phyloP scores from a whole-genome alignment of 2,113 vertebrate species.

The Zingel zingel region DNA sequence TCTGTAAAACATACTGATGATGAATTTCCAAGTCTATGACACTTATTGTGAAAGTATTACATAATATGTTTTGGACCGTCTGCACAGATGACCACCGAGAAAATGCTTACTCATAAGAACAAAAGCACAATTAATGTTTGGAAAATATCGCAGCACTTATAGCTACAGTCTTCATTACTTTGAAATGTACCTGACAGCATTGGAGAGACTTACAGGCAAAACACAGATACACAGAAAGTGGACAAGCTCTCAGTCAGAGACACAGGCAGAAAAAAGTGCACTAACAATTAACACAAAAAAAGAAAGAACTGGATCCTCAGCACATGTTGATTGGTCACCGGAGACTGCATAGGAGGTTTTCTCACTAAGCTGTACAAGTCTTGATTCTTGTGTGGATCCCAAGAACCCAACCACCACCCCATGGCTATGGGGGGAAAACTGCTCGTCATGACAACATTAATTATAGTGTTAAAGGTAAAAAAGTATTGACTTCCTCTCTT shows the following conservation, averaged over 20 bases:
- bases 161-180: not conserved
- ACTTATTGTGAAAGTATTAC: not conserved
- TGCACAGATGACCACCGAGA: not conserved
- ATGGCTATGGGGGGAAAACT: constrained; percentile 74
- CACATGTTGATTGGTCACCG: constrained; percentile 70
- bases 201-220: constrained; percentile 9
- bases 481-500: constrained; percentile 91
- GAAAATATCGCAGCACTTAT: not conserved
- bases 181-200: constrained; percentile 15
- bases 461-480: constrained; percentile 95
- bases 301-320: constrained; percentile 51
- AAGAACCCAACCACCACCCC: constrained; percentile 79
- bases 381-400: constrained; percentile 79
- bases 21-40: not conserved
- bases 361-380: constrained; percentile 72
- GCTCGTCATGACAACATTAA: constrained; percentile 93
- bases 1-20: not conserved
- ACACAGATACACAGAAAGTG: constrained; percentile 9
- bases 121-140: not conserved
- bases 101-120: not conserved
- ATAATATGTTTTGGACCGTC: not conserved
- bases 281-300: constrained; percentile 23
- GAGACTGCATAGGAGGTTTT: constrained; percentile 71
- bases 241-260: not conserved
- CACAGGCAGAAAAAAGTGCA: constrained; percentile 26